Conservation (phyloP, 2,797 vertebrate genomes). For the Karalla daura region DNA sequence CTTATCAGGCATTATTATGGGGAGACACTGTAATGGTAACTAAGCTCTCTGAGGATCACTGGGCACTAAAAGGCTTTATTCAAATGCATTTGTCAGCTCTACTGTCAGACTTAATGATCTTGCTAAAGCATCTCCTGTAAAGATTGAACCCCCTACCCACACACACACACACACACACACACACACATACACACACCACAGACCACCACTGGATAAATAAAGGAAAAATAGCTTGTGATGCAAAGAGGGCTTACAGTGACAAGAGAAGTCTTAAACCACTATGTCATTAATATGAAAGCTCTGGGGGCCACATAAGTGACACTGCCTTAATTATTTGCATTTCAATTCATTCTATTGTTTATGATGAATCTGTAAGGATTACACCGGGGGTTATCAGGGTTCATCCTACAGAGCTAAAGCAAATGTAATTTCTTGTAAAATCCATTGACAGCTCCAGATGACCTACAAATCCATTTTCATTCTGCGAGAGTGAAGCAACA, state of each 20-base stretch:
- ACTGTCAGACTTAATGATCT: constrained; percentile 27
- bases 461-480: constrained; percentile 42
- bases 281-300: constrained; percentile 71
- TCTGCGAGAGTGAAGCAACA: constrained; percentile 14
- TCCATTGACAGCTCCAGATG: constrained; percentile 31
- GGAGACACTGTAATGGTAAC: neutral
- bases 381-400: constrained; percentile 18
- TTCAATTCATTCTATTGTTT: constrained; percentile 69
- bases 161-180: too few relatives aligned
- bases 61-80: constrained; percentile 16
- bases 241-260: constrained; percentile 53
- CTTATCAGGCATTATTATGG: neutral
- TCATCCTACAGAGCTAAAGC: constrained; percentile 35
- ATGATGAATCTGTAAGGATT: constrained; percentile 50
- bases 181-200: too few relatives aligned
- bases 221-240: constrained; percentile 35
- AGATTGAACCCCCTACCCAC: constrained; percentile 4
- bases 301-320: constrained; percentile 37
- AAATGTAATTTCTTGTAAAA: constrained; percentile 44
- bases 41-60: constrained; percentile 7
- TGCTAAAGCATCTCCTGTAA: constrained; percentile 17
- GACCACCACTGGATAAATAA: constrained; percentile 38
- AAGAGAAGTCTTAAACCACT: constrained; percentile 56
- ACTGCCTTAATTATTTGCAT: constrained; percentile 63
- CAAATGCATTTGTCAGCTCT: constrained; percentile 33